Percentiles rank a stretch among this genome's conserved stretches.
These are phyloP conservation scores for Gallirallus australis DNA, from an alignment of 2,797 vertebrate genomes.

Conservation along the genomic window DNA sequence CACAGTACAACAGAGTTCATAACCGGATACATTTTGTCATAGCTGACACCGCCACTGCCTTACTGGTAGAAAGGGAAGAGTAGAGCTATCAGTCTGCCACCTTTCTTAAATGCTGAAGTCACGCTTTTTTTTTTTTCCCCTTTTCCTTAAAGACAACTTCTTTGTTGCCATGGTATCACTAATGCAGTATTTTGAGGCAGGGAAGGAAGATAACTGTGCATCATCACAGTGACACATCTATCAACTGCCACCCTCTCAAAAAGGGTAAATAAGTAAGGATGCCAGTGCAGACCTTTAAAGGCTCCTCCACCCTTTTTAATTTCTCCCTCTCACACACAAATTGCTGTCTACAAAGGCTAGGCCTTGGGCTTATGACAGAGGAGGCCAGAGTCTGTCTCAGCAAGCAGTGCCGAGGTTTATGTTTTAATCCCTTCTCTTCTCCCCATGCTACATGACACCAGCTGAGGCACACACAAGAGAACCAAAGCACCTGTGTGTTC, in stretches of 20 bases:
- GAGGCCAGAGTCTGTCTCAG: background rate
- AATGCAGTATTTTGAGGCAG: slow-evolving; percentile 73
- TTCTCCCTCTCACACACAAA: background rate
- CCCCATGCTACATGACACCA: background rate
- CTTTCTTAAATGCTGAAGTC: slow-evolving; percentile 28
- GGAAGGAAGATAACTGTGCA: slow-evolving; percentile 53
- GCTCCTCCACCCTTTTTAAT: background rate
- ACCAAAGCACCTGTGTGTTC: background rate
- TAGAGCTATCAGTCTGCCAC: slow-evolving; percentile 48
- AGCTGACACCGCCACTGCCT: slow-evolving; percentile 37
- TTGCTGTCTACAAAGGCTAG: background rate
- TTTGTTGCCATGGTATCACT: slow-evolving; percentile 77
- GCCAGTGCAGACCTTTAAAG: slow-evolving; percentile 3
- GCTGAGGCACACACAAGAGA: background rate
- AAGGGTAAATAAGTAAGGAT: slow-evolving; percentile 59
- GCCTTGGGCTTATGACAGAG: background rate
- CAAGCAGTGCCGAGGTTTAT: background rate
- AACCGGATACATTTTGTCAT: slow-evolving; percentile 33
- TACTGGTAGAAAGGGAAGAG: background rate
- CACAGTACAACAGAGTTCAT: background rate
- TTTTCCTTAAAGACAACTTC: slow-evolving; percentile 39
- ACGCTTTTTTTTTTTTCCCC: background rate
- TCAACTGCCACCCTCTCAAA: slow-evolving; percentile 68
- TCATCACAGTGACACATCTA: slow-evolving; percentile 64
- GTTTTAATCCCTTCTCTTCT: slow-evolving; percentile 10